Evolutionary conservation across 2,888 invertebrate species (phyloP).

Genomic region (Lingula anatina): DNA sequence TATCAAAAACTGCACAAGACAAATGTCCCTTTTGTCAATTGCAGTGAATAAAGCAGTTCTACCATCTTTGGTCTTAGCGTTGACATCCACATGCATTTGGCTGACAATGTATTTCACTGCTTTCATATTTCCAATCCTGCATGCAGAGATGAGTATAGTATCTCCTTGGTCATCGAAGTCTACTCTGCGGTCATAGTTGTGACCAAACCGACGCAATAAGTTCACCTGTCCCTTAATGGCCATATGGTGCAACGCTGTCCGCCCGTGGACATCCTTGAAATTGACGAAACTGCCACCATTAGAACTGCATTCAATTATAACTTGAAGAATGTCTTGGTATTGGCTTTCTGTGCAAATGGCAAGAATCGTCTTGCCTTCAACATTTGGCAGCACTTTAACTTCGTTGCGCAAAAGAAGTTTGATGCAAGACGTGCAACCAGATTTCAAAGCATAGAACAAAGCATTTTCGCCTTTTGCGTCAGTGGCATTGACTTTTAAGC

Average conservation of each 20-base stretch:
- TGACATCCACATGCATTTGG: conserved; percentile 13
- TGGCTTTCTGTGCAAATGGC: too few relatives aligned
- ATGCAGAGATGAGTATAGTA: conserved; percentile 20
- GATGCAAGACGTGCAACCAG: too few relatives aligned
- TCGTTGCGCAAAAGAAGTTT: too few relatives aligned
- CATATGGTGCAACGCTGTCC: neutral
- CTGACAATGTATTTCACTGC: conserved; percentile 15
- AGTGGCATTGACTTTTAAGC: too few relatives aligned
- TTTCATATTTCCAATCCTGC: conserved; percentile 11
- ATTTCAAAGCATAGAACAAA: too few relatives aligned
- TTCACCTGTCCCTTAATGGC: neutral
- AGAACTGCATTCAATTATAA: too few relatives aligned
- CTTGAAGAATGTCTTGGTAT: too few relatives aligned
- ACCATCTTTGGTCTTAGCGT: conserved; percentile 4
- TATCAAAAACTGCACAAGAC: conserved; percentile 11
- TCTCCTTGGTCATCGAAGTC: conserved; percentile 12
- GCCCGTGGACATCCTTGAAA: too few relatives aligned
- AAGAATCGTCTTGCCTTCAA: too few relatives aligned
- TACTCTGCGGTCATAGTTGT: conserved; percentile 6
- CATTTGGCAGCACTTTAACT: too few relatives aligned
- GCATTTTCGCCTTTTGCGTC: too few relatives aligned
- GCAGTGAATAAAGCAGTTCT: conserved; percentile 17
- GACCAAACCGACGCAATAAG: neutral
- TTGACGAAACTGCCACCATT: too few relatives aligned
- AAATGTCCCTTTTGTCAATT: conserved; percentile 12